These are phyloP conservation scores for Chrysolina haemoptera DNA, from an alignment of 2,888 invertebrate species.

Conservation along the genomic window DNA sequence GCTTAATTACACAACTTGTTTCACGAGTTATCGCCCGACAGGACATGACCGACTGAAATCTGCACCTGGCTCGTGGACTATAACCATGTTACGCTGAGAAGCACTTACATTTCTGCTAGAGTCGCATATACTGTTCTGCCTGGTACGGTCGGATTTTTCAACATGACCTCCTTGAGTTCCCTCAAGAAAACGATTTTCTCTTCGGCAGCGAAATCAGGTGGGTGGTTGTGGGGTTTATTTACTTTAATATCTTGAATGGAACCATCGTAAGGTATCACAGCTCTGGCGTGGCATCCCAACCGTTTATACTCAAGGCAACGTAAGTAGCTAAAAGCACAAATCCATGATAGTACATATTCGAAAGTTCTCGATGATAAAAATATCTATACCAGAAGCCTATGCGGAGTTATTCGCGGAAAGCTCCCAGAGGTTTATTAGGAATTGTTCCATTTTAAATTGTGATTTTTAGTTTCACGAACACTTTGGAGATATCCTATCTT, in stretches of 20 bases:
- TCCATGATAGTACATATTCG: background rate
- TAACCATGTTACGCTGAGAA: background rate
- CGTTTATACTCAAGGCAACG: slow-evolving; percentile 67
- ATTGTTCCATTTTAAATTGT: too few relatives aligned
- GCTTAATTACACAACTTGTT: too few relatives aligned
- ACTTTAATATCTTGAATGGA: slow-evolving; percentile 66
- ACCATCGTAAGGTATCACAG: slow-evolving; percentile 65
- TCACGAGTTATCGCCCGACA: too few relatives aligned
- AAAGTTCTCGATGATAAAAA: background rate
- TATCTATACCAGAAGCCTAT: background rate
- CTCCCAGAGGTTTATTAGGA: too few relatives aligned
- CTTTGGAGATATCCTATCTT: too few relatives aligned
- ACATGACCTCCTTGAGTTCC: slow-evolving; percentile 64
- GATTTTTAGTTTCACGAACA: too few relatives aligned
- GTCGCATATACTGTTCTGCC: slow-evolving; percentile 62
- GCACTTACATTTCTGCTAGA: slow-evolving; percentile 63
- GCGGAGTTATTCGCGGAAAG: too few relatives aligned
- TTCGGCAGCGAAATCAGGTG: slow-evolving; percentile 66
- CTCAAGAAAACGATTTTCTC: slow-evolving; percentile 66
- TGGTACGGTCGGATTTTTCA: slow-evolving; percentile 60
- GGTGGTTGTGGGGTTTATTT: slow-evolving; percentile 66
- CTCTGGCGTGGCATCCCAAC: slow-evolving; percentile 66
- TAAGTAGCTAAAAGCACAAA: slow-evolving; percentile 60
- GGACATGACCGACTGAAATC: too few relatives aligned
- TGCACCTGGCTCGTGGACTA: too few relatives aligned